These are phyloP conservation scores for Halisarca cf. caerulea DNA, from an alignment of 37 sponge, comb jelly and placozoan genomes.

Conservation along the genomic window DNA sequence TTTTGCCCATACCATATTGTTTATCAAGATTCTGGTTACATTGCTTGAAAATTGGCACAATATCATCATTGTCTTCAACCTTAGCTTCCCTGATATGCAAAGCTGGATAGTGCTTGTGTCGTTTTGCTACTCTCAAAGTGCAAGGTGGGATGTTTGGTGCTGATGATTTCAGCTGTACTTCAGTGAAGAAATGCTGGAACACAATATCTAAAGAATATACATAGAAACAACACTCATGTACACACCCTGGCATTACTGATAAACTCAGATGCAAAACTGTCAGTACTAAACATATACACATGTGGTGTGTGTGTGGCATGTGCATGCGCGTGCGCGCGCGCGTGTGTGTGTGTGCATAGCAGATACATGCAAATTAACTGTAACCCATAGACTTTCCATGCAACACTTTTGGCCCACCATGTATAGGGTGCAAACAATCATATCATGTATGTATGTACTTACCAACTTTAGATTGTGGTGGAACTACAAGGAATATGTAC, in stretches of 20 bases:
- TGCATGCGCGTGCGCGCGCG: too few relatives aligned
- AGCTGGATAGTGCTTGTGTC: constrained; percentile 76
- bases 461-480: constrained; percentile 52
- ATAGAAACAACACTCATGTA: background rate
- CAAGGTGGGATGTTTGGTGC: background rate
- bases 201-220: constrained; percentile 33
- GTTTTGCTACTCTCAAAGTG: constrained; percentile 46
- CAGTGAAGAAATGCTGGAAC: constrained; percentile 12
- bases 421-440: too few relatives aligned
- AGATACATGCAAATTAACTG: too few relatives aligned
- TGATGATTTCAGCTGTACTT: background rate
- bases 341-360: too few relatives aligned
- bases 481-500: constrained; percentile 50
- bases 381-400: too few relatives aligned
- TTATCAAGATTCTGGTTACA: constrained; percentile 48
- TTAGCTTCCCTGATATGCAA: constrained; percentile 71
- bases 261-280: too few relatives aligned
- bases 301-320: too few relatives aligned
- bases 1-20: constrained; percentile 75
- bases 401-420: too few relatives aligned
- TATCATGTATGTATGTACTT: background rate
- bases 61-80: constrained; percentile 96
- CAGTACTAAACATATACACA: too few relatives aligned
- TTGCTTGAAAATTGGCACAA: constrained; percentile 81
- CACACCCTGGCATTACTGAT: too few relatives aligned